Conservation (phyloP, 2,888 invertebrate genomes). For the Cataglyphis livida region DNA sequence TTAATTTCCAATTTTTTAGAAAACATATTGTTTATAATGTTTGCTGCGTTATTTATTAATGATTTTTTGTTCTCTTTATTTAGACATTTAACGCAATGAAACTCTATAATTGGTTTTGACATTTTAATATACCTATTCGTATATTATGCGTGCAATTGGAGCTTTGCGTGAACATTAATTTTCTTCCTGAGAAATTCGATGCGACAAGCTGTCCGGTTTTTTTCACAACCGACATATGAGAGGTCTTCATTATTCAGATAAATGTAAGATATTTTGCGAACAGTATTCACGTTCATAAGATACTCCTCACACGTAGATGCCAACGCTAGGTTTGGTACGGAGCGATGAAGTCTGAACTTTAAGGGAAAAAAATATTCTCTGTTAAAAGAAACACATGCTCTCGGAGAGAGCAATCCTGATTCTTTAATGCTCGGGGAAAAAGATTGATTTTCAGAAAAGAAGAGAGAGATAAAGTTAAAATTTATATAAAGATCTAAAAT, state of each 20-base stretch:
- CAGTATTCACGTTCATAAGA: constrained; percentile 10
- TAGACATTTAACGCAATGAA: background rate
- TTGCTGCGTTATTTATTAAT: background rate
- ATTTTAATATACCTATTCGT: constrained; percentile 16
- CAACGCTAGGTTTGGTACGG: background rate
- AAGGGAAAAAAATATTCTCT: background rate
- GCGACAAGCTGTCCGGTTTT: constrained; percentile 29
- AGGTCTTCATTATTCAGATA: constrained; percentile 36
- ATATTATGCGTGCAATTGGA: background rate
- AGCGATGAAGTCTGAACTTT: background rate
- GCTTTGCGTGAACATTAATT: constrained; percentile 66
- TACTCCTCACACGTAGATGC: constrained; percentile 2
- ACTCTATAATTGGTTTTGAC: background rate
- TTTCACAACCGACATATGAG: background rate
- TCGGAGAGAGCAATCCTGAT: background rate
- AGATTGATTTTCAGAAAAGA: background rate
- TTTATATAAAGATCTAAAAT: background rate
- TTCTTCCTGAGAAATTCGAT: constrained; percentile 62
- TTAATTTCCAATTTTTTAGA: background rate
- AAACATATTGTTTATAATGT: background rate
- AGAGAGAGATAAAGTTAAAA: background rate
- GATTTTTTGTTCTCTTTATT: background rate
- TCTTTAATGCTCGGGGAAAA: background rate
- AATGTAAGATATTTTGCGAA: constrained; percentile 20
- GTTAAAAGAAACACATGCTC: background rate